Percentiles rank a stretch among this genome's conserved stretches.
Conservation (phyloP, 2,797 vertebrate genomes). For the Tadarida brasiliensis region DNA sequence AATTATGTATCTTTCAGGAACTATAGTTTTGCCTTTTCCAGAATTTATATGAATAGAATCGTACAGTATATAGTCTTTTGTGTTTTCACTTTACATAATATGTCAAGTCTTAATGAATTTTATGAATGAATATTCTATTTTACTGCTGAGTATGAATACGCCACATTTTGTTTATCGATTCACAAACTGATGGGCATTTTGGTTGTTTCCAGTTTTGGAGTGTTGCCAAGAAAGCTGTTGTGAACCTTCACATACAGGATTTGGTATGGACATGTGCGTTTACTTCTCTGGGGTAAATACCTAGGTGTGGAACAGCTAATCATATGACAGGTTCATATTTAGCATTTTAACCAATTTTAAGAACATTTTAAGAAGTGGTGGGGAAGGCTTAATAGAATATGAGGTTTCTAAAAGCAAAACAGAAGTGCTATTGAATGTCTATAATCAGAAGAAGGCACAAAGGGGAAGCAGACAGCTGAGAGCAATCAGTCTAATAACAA, state of each 20-base stretch:
- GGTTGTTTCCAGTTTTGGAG: neutral
- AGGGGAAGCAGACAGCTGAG: neutral
- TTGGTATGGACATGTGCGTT: neutral
- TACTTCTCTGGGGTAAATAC: neutral
- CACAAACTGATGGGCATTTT: neutral
- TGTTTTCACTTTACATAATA: neutral
- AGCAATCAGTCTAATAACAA: neutral
- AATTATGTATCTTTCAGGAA: neutral
- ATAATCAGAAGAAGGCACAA: neutral
- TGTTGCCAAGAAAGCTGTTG: neutral
- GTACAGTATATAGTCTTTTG: neutral
- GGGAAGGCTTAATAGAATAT: neutral
- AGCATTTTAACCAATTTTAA: neutral
- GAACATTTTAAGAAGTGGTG: neutral
- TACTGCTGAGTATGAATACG: neutral
- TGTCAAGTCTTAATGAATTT: slow-evolving; percentile 28
- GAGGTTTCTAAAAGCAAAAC: neutral
- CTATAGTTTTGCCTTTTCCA: slow-evolving; percentile 29
- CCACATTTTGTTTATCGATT: neutral
- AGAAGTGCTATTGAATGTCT: neutral
- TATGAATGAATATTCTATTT: neutral
- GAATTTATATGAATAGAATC: slow-evolving; percentile 14
- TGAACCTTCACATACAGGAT: neutral
- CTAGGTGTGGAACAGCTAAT: neutral
- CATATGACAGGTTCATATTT: neutral